Conservation (phyloP, 2,888 invertebrate genomes). For the Nomada fucata region DNA sequence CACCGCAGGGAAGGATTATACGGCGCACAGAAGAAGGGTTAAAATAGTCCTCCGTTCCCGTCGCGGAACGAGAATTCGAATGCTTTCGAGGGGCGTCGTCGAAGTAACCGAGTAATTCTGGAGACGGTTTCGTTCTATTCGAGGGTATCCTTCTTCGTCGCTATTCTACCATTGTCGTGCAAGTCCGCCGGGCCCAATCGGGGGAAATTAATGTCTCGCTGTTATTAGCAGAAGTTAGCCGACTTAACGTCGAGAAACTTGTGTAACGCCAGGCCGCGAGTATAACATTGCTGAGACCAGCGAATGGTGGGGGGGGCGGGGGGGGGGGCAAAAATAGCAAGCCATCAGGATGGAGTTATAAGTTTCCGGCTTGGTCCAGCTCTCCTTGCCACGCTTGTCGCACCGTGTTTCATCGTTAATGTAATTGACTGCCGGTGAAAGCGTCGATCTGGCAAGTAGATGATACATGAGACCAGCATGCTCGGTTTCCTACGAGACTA, state of each 20-base stretch:
- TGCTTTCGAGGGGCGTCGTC: constrained; percentile 54
- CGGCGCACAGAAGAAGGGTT: constrained; percentile 77
- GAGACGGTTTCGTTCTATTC: constrained; percentile 50
- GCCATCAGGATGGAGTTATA: constrained; percentile 65
- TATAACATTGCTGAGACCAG: constrained; percentile 29
- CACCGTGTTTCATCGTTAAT: constrained; percentile 76
- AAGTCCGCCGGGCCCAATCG: constrained; percentile 81
- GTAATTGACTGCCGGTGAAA: constrained; percentile 65
- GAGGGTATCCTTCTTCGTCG: constrained; percentile 24
- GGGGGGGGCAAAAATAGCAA: constrained; percentile 50
- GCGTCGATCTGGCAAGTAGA: constrained; percentile 59
- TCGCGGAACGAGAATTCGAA: constrained; percentile 65
- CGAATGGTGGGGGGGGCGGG: not conserved
- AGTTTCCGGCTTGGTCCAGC: constrained; percentile 52
- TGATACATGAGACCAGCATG: constrained; percentile 65
- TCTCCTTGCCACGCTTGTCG: constrained; percentile 46
- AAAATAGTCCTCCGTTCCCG: constrained; percentile 58
- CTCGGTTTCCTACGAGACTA: constrained; percentile 43
- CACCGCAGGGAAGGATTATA: constrained; percentile 73
- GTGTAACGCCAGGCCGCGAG: constrained; percentile 28
- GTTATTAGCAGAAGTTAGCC: constrained; percentile 82
- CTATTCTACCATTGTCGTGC: constrained; percentile 52
- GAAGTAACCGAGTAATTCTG: constrained; percentile 21
- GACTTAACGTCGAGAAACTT: constrained; percentile 43
- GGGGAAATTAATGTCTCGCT: constrained; percentile 81